phyloP scores from a whole-genome alignment of 2,797 vertebrate species.

The Chiloscyllium punctatum region DNA sequence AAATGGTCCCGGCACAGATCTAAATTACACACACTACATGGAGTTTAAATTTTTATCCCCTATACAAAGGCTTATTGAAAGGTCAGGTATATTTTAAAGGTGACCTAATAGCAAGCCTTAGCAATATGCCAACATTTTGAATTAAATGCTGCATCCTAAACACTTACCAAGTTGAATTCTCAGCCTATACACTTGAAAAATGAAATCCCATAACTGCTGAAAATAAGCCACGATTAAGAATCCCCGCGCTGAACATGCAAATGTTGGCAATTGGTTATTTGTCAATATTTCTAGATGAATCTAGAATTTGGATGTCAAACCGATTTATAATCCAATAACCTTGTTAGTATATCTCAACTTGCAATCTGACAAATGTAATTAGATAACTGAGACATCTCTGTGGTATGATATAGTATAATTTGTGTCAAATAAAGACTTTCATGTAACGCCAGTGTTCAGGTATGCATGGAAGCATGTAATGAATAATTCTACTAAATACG shows the following conservation, averaged over 20 bases:
- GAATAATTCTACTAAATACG: not conserved
- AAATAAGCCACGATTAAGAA: not conserved
- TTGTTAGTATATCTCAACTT: conserved; percentile 1
- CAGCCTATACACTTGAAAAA: not conserved
- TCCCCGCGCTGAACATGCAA: not conserved
- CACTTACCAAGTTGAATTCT: not conserved
- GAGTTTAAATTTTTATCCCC: not conserved
- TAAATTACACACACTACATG: not conserved
- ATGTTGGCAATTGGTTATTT: not conserved
- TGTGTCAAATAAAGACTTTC: conserved; percentile 6
- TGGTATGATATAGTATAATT: not conserved
- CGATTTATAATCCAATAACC: conserved; percentile 2
- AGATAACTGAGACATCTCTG: not conserved
- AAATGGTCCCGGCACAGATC: not conserved
- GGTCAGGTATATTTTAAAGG: not conserved
- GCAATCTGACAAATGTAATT: conserved; percentile 9
- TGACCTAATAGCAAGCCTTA: not conserved
- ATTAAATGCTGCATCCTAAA: not conserved
- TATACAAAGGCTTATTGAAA: not conserved
- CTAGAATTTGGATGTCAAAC: not conserved
- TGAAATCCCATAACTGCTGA: not conserved
- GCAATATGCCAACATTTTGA: not conserved
- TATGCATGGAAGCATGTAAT: not conserved
- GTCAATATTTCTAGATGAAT: not conserved
- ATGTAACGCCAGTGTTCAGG: not conserved